These are phyloP conservation scores for Sarotherodon lohbergeri DNA, from an alignment of 2,113 vertebrate genomes.

Conservation along the genomic window DNA sequence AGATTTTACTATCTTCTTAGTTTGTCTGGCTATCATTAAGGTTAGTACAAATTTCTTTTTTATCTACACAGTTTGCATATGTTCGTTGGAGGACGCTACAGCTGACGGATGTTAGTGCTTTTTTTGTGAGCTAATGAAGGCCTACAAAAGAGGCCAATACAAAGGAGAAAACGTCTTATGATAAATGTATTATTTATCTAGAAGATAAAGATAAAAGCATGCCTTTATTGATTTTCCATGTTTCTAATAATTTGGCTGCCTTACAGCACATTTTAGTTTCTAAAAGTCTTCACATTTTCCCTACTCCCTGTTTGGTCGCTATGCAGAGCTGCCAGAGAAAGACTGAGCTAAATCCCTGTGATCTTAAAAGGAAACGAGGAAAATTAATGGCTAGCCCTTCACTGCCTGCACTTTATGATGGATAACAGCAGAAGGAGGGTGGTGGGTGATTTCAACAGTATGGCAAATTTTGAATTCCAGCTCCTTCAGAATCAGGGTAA, in stretches of 20 bases:
- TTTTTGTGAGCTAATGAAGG: neutral
- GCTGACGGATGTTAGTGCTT: neutral
- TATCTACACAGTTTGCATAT: neutral
- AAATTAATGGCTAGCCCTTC: constrained; percentile 10
- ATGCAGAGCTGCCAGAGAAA: neutral
- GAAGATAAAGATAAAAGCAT: neutral
- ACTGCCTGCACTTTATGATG: neutral
- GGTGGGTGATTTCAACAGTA: neutral
- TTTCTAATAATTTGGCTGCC: neutral
- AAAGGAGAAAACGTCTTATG: too few species aligned
- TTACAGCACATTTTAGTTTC: neutral
- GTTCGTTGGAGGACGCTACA: neutral
- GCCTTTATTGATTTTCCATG: neutral
- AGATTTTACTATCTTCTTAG: neutral
- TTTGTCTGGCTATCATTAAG: neutral
- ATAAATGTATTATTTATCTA: neutral
- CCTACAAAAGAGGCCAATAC: neutral
- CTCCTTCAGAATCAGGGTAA: constrained; percentile 2
- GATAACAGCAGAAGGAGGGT: constrained; percentile 17
- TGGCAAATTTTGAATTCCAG: constrained; percentile 36
- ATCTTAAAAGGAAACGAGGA: constrained; percentile 28
- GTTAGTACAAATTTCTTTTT: neutral
- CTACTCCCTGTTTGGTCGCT: neutral
- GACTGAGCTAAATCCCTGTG: constrained; percentile 15
- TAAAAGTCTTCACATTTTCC: neutral